phyloP scores from a whole-genome alignment of 2,888 invertebrate genomes.

The Synanthedon myopaeformis region DNA sequence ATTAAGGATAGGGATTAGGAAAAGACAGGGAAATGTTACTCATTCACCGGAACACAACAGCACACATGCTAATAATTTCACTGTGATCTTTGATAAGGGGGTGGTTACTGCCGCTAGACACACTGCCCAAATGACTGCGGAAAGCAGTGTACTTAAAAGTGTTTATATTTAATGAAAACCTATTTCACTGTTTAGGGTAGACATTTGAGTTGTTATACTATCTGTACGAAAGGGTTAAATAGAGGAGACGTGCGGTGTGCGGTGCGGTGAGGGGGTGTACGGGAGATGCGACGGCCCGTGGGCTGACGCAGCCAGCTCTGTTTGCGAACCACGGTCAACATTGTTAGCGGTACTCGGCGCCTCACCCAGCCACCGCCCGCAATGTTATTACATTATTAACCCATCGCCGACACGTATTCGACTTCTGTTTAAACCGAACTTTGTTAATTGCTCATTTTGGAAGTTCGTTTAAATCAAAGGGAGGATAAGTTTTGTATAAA shows the following conservation, averaged over 20 bases:
- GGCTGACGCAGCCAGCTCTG: slow-evolving; percentile 55
- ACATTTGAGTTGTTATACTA: neutral
- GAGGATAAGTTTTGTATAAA: no score
- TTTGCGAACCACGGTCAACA: slow-evolving; percentile 62
- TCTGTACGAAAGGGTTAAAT: neutral
- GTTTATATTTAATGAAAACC: no score
- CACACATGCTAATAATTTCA: no score
- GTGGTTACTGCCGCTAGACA: no score
- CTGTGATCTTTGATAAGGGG: no score
- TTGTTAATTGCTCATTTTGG: slow-evolving; percentile 48
- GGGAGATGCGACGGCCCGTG: slow-evolving; percentile 33
- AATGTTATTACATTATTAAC: slow-evolving; percentile 64
- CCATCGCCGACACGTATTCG: slow-evolving; percentile 42
- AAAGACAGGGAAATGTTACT: no score
- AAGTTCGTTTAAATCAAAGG: neutral
- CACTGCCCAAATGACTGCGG: no score
- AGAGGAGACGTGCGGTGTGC: neutral
- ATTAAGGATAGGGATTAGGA: no score
- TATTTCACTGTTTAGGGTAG: no score
- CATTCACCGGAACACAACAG: no score
- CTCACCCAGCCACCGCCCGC: slow-evolving; percentile 16
- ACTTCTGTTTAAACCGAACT: slow-evolving; percentile 40
- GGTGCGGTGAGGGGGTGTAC: slow-evolving; percentile 14
- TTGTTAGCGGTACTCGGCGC: slow-evolving; percentile 43
- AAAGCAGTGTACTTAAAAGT: no score